Evolutionary conservation across 2,113 vertebrate genomes (phyloP), one percentile per base, ranked within the genome.

Genomic region (Tyrannus savana): DNA sequence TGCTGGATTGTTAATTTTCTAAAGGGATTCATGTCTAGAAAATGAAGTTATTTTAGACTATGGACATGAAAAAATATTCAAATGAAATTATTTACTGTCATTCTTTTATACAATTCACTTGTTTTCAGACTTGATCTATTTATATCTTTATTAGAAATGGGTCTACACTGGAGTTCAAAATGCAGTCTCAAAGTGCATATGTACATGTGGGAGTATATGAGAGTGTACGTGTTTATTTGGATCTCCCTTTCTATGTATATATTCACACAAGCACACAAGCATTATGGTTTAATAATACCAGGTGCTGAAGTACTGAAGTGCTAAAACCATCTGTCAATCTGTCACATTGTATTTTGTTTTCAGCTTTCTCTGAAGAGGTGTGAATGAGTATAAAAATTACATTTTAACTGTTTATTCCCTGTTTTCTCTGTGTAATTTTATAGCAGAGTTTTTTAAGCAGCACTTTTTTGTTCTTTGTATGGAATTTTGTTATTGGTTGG

Each of bases 401-500:
- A 49, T n/a, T 95, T 79, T 89, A 85, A 84, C 46, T 87, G 60
- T 97, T 93, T 93, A 63, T 96, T 95, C 78, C 53, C 75, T 95
- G 22, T 95, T 93, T 92, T 84, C n/a, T 76, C n/a, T 87, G 56
- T 75, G 49, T 93, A 87, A 84, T 96, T 96, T 96, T 92, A 83
- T 69, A 96, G 52, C 59, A 97, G 63, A 72, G 68, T 93, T 96
- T 91, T 95, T 95, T 85, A 42, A 97, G 88, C 24, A 63, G 96
- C 97, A 98, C 97, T 97, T 98, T 97, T 95, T 92, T 86, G 85
- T 95, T 91, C 22, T 88, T 92, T 76, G 15, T 96, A 17, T 91
- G 76, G 84, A 84, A 86, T 96, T 96, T 93, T 83, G 44, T 92
- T 95, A 18, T 81, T 69, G 33, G 37, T 75, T 75, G 39, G 60